phyloP scores from a whole-genome alignment of 1,140 invertebrate species.

The Aphelinus atriplicis region DNA sequence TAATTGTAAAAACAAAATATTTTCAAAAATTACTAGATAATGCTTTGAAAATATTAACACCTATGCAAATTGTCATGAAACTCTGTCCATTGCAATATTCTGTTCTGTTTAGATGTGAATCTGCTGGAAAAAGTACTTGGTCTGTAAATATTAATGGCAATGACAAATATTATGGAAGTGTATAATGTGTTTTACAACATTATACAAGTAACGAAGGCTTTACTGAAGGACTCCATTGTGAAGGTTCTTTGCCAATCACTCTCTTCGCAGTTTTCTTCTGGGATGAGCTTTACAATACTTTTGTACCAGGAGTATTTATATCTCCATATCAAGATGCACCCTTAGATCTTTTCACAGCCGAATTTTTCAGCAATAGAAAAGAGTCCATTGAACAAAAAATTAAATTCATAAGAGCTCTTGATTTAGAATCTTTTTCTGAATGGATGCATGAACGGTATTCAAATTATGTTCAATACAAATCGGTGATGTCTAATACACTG shows the following conservation, averaged over 20 bases:
- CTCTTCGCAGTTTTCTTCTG: constrained; percentile 80
- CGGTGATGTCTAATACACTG: constrained; percentile 67
- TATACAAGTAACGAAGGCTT: constrained; percentile 50
- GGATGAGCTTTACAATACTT: constrained; percentile 76
- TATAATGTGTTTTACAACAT: constrained; percentile 54
- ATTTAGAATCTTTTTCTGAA: constrained; percentile 57
- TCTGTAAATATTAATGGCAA: constrained; percentile 36
- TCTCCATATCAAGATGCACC: constrained; percentile 74
- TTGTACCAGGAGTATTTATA: constrained; percentile 74
- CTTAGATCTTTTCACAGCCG: constrained; percentile 72
- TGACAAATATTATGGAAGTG: constrained; percentile 45
- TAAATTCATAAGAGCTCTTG: constrained; percentile 56
- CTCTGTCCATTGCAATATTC: constrained; percentile 22
- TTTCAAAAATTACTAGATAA: constrained; percentile 12
- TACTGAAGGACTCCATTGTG: constrained; percentile 72
- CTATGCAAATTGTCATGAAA: no score
- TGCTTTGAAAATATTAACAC: constrained; percentile 11
- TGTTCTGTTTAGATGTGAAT: constrained; percentile 40
- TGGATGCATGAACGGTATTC: constrained; percentile 60
- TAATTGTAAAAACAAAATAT: no score
- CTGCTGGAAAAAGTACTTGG: constrained; percentile 53
- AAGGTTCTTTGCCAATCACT: constrained; percentile 73
- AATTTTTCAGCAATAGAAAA: constrained; percentile 74
- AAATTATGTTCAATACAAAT: constrained; percentile 58
- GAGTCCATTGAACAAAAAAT: constrained; percentile 69